These are phyloP conservation scores for Lampris megalopsis DNA, from an alignment of 2,113 vertebrate species.

Conservation along the genomic window DNA sequence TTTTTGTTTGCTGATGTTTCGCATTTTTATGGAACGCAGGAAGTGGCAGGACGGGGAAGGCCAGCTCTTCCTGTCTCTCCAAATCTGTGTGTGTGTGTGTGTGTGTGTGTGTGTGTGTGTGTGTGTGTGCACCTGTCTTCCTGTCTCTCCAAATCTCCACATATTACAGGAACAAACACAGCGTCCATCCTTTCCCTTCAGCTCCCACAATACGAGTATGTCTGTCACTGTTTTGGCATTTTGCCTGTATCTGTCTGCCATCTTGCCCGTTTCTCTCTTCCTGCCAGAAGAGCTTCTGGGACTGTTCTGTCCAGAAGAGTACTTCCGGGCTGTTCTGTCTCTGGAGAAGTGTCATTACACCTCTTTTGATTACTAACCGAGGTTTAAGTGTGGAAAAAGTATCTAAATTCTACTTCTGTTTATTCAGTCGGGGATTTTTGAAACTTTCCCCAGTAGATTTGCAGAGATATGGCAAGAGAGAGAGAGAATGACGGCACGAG, in stretches of 20 bases:
- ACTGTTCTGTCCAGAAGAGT: no score
- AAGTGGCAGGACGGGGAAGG: conserved; percentile 41
- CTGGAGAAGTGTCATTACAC: background rate
- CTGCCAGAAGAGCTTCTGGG: background rate
- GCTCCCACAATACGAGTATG: conserved; percentile 19
- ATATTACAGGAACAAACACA: background rate
- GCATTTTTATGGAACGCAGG: conserved; percentile 46
- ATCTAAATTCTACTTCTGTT: no score
- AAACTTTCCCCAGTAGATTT: no score
- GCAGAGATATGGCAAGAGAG: background rate
- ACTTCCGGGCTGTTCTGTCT: background rate
- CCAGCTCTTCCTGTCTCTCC: conserved; percentile 26
- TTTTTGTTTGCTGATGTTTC: conserved; percentile 40
- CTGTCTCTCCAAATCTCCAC: conserved; percentile 9
- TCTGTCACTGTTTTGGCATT: conserved; percentile 33
- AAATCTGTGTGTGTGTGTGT: conserved; percentile 4
- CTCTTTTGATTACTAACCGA: no score
- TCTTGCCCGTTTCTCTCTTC: conserved; percentile 18
- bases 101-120: background rate
- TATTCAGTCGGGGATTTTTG: no score
- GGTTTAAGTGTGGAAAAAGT: no score
- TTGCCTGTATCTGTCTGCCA: background rate
- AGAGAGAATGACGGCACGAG: background rate
- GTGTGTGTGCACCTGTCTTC: background rate
- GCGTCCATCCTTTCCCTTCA: conserved; percentile 3